Base-by-base conservation (phyloP, 2,797 vertebrate species). In the Gephyroberyx darwinii region DNA sequence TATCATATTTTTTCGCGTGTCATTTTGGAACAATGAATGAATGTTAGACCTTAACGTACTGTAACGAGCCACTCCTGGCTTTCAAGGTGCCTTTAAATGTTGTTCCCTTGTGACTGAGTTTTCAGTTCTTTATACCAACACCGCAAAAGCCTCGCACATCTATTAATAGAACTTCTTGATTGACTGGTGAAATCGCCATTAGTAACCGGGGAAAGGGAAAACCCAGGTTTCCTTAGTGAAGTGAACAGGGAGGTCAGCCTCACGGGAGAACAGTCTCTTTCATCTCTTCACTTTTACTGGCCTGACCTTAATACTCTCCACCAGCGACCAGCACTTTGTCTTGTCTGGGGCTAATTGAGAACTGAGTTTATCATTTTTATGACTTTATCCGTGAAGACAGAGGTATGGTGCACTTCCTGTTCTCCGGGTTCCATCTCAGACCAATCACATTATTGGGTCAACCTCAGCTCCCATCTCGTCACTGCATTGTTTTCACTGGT, bases 301-400 rank as follows among this genome's bases (percentile, higher is more conserved):
- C 71, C 83, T 78, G 65, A 78, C 85, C 82, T 80, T 52, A 84
- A 69, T 80, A 83, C 86, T 75, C 81, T 78, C 70, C 52, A 35
- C 68, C 47, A 68, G 59, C 33, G 31, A 80, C 78, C 74, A 45
- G 69, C 84, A 67, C 90, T 91, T 92, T 93, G 90, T 92, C 91
- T 84, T 80, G 74, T 69, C 65, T 26, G 66, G 75, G 84, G 81
- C 91, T 93, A 91, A 93, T 92, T 89, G 89, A 90, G 83, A 73
- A 74, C 75, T 26, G 47, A 90, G 89, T 94, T 93, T 91, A 93
- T 94, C 92, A 94, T 94, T 93, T 93, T 94, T 92, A 94, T 94
- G 91, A 92, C 93, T 93, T 93, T 94, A 94, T 94, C 92, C 92
- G 88, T 82, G 85, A 92, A 91, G 92, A 90, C 92, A 92, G 93